Evolutionary conservation across 92 coral and sea anemone genomes (phyloP), one percentile per base, ranked within the genome.

Genomic region (Parazoanthus atlanticus): DNA sequence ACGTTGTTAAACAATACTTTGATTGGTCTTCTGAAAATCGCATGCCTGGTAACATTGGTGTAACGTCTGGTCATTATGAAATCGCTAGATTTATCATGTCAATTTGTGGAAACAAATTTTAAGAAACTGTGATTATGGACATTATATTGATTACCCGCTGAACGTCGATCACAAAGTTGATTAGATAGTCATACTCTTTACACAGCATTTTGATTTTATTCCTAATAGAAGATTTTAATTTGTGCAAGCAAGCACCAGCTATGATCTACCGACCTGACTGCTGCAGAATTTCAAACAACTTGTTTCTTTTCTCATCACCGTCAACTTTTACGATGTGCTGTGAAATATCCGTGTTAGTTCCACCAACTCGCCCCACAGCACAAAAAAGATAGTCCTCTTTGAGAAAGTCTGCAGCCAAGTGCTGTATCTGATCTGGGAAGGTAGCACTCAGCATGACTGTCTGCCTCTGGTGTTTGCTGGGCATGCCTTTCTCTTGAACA

Each of bases 361-460:
- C 99, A 28, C 99, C 99, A 40, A 96, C 95, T 34, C 96, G 93
- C 13, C 99, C 99, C 21, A 96, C 99, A 9, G 96, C 98, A 25
- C 96, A 88, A 88, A 95, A 96, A 19, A 96, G 91, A 74, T 95
- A 96, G 40, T 94, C 93, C 1, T 88, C 91, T 86, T 93, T 97
- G 78, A 97, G 84, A 79, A 95, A 97, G 82, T 95, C 96, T 19
- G 94, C 97, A 72, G 99, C 99, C 47, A 97, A 91, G 54, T 87
- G 92, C 80, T 97, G 99, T 76, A 97, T 95, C 91, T 94, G 96
- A 67, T 95, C 97, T 23, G 99, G 99, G 92, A 97, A 97, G 16
- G 99, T 97, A 2, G 99, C 99, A 84, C 99, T 97, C 77, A 93
- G 93, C 99, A 97, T 93, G 31, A 97, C 92, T 15, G 99, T 97